Percentiles rank a stretch among this genome's conserved stretches.
Evolutionary conservation across 2,797 vertebrate genomes (phyloP).

Genomic region (Geotrypetes seraphini): DNA sequence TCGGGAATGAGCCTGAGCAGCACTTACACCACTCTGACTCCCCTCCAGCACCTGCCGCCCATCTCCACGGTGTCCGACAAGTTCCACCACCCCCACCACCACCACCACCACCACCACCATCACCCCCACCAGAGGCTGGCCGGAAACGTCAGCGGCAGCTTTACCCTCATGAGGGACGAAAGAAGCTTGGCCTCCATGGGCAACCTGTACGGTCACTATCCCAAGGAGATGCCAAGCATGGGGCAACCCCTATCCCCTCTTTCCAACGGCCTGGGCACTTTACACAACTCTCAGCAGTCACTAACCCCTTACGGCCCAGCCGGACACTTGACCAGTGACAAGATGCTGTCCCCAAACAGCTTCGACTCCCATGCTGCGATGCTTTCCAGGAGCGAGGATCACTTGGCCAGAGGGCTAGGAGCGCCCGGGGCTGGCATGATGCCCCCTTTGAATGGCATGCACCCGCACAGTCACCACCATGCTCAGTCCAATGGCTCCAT

Average conservation of each 20-base stretch:
- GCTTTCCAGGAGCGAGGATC: constrained; percentile 81
- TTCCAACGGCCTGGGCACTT: constrained; percentile 76
- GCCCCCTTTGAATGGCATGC: constrained; percentile 74
- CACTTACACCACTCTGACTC: constrained; percentile 89
- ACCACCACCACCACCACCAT: constrained; percentile 52
- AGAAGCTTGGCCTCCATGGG: constrained; percentile 84
- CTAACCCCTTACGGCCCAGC: constrained; percentile 80
- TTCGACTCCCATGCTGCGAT: constrained; percentile 88
- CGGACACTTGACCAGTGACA: constrained; percentile 80
- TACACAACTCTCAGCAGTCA: constrained; percentile 81
- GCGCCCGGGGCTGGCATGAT: constrained; percentile 74
- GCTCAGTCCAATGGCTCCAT: constrained; percentile 69
- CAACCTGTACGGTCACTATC: constrained; percentile 87
- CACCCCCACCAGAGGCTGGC: constrained; percentile 78
- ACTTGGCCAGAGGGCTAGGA: constrained; percentile 75
- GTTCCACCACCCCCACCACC: constrained; percentile 76
- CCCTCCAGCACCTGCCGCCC: constrained; percentile 89
- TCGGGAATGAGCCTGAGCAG: constrained; percentile 83
- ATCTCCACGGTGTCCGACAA: constrained; percentile 90
- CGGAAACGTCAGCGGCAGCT: constrained; percentile 86
- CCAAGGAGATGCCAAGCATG: constrained; percentile 88
- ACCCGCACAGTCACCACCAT: constrained; percentile 73
- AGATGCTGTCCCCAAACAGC: constrained; percentile 81
- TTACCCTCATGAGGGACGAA: constrained; percentile 90
- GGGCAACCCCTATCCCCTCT: constrained; percentile 83